Base-by-base conservation (phyloP, 2,888 invertebrate species). In the Meiosimyza decipiens region DNA sequence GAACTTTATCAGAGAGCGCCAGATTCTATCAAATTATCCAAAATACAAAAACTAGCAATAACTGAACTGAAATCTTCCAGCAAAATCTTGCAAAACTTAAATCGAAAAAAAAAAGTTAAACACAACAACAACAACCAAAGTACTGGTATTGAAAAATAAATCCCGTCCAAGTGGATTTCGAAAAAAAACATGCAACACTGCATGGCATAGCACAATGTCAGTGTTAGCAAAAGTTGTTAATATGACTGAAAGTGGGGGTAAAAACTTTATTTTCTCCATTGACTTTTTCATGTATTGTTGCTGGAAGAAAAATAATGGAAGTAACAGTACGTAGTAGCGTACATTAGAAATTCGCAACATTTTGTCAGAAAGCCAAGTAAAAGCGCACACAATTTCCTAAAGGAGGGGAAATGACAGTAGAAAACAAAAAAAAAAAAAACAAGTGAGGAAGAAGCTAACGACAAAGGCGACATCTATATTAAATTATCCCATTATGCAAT, bases 401-500 rank as follows among this genome's bases (percentile, higher is more conserved):
- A 54, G 54, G 54, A 12, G 54, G n/a, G 60, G 15, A 13, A 50
- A 50, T n/a, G 50, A 15, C 47, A 28, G 16, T 28, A 16, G 40
- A 33, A 28, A 47, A 28, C 28, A 15, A 9, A 28, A 40, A 11
- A 59, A 57, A 59, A 66, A 33, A 54, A 9, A 12, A 6, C n/a
- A 6, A 40, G 64, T 15, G 22, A 66, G 68, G 28, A 51, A 60
- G 47, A 51, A 51, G 50, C 18, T 16, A 40, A 60, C 51, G 51
- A 67, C 67, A 67, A 67, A 64, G 75, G 73, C 77, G 74, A 78
- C 77, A 75, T 78, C 78, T 80, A 77, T 80, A 80, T 80, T 80
- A 80, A 80, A 80, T 80, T 80, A 80, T 80, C 76, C 77, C 79
- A 79, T 80, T 80, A 80, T 80, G 80, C 80, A 80, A 80, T 80